Evolutionary conservation across 35 echinoderm and acorn worm genomes (phyloP).

Genomic region (Apostichopus japonicus): DNA sequence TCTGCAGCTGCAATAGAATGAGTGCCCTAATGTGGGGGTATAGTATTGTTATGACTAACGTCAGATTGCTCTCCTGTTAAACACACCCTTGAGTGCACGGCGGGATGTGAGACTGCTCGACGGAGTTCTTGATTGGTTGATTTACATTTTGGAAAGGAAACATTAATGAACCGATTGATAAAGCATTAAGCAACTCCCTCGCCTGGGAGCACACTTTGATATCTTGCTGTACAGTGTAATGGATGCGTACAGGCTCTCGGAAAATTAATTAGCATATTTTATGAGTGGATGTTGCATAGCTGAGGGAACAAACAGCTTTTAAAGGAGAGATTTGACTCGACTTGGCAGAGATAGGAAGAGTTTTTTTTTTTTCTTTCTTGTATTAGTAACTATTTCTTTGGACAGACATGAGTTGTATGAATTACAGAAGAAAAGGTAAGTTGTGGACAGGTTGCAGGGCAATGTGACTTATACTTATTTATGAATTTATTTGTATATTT

Average conservation of each 20-base stretch:
- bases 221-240: neutral
- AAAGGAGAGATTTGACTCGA: neutral
- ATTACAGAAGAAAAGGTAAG: neutral
- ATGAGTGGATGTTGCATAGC: slow-evolving; percentile 27
- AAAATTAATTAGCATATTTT: slow-evolving; percentile 50
- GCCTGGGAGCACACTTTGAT: slow-evolving; percentile 11
- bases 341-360: neutral
- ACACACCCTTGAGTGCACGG: slow-evolving; percentile 20
- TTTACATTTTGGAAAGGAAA: slow-evolving; percentile 17
- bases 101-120: neutral
- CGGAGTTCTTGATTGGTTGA: slow-evolving; percentile 3
- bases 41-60: slow-evolving; percentile 5
- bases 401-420: neutral
- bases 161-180: slow-evolving; percentile 23
- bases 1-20: neutral
- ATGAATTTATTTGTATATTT: too few species aligned
- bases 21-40: neutral
- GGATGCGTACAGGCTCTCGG: slow-evolving; percentile 9
- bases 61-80: slow-evolving; percentile 3
- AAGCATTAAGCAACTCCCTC: slow-evolving; percentile 8
- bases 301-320: neutral
- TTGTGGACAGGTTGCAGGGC: neutral
- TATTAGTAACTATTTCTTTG: neutral
- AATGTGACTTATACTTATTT: too few species aligned
- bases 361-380: neutral